Evolutionary conservation across 2,888 invertebrate species (phyloP), one percentile per base, ranked within the genome.

Genomic region (Microplitis manilae): DNA sequence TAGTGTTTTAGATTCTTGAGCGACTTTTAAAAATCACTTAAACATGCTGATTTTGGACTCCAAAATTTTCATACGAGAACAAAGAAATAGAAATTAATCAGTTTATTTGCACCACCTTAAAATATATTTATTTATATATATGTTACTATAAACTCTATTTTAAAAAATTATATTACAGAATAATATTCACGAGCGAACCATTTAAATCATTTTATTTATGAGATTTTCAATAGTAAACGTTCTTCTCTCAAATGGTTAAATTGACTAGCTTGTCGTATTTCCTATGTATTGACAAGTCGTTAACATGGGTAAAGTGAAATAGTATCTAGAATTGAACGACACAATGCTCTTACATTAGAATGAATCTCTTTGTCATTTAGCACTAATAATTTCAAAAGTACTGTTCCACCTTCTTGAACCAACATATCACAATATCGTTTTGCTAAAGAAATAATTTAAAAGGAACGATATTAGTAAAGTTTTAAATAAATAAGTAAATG

Each of bases 391-490:
- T 87, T 88, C 64, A 94, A 87, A 73, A 93, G 91, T n/a, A 89
- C 88, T 50, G 91, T 91, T 4, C 94, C 94, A 38, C 92, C 92
- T 86, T 94, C 94, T 78, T 92, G 91, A 73, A 91, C 89, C 76
- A 94, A 86, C 94, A 94, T 94, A 64, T 91, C 91, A 86, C 94
- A 94, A 86, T 94, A 94, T 39, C 93, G 91, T 85, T 92, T 92
- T 6, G 93, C 94, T 94, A 86, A 77, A 90, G 91, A 15, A 76
- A 78, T 77, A 59, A 70, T 17, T 71, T 50, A 41, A 79, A 65
- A 20, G 65, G 74, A 76, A 9, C 73, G 40, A 30, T 62, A 8
- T 38, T 4, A 39, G 38, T 68, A 20, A 20, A 7, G 30, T 17
- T 5, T 20, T 50, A 8, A 38, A 30, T 38, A 41, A 60, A 61